Evolutionary conservation across 2,113 vertebrate species (phyloP).

Genomic region (Cryptomyrus ogoouensis): DNA sequence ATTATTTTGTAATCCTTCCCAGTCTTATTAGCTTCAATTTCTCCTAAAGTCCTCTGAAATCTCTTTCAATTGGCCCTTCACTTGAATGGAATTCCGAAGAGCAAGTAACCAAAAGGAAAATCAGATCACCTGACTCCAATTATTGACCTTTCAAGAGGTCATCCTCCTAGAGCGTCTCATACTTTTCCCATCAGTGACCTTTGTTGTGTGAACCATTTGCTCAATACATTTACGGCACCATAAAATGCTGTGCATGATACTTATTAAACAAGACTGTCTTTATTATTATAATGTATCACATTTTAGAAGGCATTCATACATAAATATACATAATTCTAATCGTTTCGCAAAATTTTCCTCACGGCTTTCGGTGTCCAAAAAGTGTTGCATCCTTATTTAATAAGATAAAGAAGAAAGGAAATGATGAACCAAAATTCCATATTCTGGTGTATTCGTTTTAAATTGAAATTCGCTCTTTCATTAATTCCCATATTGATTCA

Average conservation of each 20-base stretch:
- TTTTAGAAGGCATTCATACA: not conserved
- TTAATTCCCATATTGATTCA: slow-evolving; percentile 41
- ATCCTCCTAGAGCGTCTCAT: not conserved
- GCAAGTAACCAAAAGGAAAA: not conserved
- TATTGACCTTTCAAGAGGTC: not conserved
- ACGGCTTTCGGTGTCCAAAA: not conserved
- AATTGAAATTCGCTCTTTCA: slow-evolving; percentile 34
- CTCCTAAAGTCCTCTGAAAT: not conserved
- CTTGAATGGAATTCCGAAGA: not conserved
- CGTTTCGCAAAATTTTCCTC: not conserved
- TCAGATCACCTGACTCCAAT: not conserved
- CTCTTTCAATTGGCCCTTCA: not conserved
- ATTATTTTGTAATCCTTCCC: not conserved
- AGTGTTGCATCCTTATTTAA: not conserved
- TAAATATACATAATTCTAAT: not conserved
- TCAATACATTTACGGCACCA: not conserved
- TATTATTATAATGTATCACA: not conserved
- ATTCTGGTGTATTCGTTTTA: slow-evolving; percentile 22
- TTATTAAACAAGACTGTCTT: not conserved
- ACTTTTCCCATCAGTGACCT: not conserved
- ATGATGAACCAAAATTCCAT: not conserved
- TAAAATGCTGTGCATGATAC: not conserved
- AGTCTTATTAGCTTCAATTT: not conserved
- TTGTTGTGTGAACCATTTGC: not conserved
- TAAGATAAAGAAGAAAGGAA: not conserved